Conservation (phyloP, 2,797 vertebrate genomes). For the Melanogrammus aeglefinus region DNA sequence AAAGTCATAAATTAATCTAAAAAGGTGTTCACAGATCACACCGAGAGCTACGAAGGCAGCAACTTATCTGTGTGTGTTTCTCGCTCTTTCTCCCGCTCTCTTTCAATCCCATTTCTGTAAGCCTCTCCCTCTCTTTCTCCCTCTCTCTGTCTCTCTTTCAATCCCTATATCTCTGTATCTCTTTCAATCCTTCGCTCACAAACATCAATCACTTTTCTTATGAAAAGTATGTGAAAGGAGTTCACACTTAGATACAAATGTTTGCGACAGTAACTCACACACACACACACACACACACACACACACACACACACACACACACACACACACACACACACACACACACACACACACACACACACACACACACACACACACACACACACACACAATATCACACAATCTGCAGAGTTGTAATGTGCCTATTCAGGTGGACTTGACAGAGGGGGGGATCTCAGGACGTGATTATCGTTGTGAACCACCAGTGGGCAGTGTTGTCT, state of each 20-base stretch:
- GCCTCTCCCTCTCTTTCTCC: background rate
- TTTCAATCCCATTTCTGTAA: background rate
- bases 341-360: too few relatives aligned
- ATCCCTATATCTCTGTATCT: background rate
- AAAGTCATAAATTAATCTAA: conserved; percentile 51
- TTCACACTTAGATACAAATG: background rate
- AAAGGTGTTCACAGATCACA: conserved; percentile 21
- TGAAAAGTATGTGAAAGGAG: background rate
- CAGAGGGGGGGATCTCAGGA: background rate
- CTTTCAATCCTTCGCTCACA: background rate
- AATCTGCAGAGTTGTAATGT: background rate
- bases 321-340: background rate
- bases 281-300: background rate
- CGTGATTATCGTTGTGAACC: background rate
- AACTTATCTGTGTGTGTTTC: background rate
- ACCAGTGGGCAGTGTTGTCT: conserved; percentile 48
- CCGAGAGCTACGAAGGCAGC: conserved; percentile 10
- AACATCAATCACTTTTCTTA: background rate
- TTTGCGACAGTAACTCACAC: background rate
- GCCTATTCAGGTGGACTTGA: background rate
- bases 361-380: background rate
- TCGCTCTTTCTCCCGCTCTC: background rate
- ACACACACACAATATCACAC: background rate
- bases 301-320: background rate
- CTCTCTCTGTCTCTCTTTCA: background rate